Base-by-base conservation (phyloP, 2,797 vertebrate genomes). In the Hoplostethus atlanticus region DNA sequence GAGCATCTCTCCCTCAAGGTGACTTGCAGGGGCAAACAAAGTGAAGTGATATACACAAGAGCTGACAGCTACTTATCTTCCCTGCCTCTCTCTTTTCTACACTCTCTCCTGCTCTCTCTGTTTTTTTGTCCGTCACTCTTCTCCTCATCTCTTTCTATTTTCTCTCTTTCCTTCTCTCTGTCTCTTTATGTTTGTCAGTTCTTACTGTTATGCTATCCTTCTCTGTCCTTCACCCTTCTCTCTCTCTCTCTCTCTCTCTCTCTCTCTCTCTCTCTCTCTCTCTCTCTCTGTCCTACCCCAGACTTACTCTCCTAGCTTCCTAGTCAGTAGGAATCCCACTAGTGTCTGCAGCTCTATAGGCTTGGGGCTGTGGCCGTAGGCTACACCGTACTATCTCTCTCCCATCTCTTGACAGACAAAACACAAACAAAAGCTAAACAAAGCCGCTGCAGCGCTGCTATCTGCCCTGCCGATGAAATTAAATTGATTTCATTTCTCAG, bases 41-140 rank as follows among this genome's bases (percentile, higher is more conserved):
- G 64, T 76, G 72, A 72, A 82, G 79, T 67, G 68, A 79, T 76
- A 71, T 25, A 61, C 76, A 73, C 54, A n/a, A 44, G 70, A 77
- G 72, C 83, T 40, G 81, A 81, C 78, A 60, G 69, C 69, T 71
- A 68, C 84, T 86, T 80, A 85, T 84, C 82, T 82, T 52, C 31
- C 46, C 71, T 48, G 68, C 68, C 55, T 76, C 53, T 46, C 58
- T 40, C 65, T 79, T 79, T 73, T 44, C 78, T 67, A 75, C 68
- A 21, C 75, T 74, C 71, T 50, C 30, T 16, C 30, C 67, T 42
- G 15, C 42, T 68, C 55, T 56, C 53, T 66, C 53, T 16, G 0
- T 51, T n/a, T 5, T 51, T n/a, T 51, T 44, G 7, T 44, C 42
- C 11, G 9, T 44, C 42, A 7, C 42, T 44, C 34, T 5, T 46